Conservation (phyloP, 1,140 invertebrate species). For the Drosophila sechellia region DNA sequence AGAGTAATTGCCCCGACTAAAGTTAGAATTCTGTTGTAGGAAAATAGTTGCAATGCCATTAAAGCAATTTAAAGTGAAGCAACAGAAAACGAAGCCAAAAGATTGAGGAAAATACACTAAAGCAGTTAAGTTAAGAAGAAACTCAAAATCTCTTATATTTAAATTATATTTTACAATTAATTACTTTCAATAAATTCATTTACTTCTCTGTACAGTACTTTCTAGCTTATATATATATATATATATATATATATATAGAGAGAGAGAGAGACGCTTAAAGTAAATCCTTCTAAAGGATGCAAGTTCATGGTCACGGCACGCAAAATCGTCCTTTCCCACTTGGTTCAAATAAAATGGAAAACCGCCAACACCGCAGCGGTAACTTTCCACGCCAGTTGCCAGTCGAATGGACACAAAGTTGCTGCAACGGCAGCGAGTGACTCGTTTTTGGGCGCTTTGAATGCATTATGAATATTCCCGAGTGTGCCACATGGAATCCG, state of each 20-base stretch:
- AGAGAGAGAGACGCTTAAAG: too few species aligned
- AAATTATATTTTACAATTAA: too few species aligned
- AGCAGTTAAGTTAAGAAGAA: neutral
- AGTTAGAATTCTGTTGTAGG: constrained; percentile 31
- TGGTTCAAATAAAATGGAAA: constrained; percentile 54
- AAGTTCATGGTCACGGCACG: constrained; percentile 2
- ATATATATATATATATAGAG: too few species aligned
- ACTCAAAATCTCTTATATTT: too few species aligned
- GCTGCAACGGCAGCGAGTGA: too few species aligned
- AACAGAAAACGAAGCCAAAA: neutral
- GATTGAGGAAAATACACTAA: neutral
- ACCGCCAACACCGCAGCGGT: constrained; percentile 62
- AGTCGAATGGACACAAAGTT: constrained; percentile 1
- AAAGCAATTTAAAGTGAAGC: neutral
- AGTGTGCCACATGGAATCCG: constrained; percentile 27
- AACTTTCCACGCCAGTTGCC: constrained; percentile 48
- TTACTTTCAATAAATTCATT: too few species aligned
- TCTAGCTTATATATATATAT: too few species aligned
- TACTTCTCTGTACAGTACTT: too few species aligned
- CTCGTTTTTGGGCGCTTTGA: constrained; percentile 13
- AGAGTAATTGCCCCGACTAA: constrained; percentile 25
- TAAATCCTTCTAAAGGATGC: neutral
- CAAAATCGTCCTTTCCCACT: constrained; percentile 11
- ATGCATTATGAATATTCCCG: constrained; percentile 74
- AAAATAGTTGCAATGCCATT: neutral